A percentile compares a stretch with the other conserved stretches of the same genome.
Evolutionary conservation across 2,797 vertebrate genomes (phyloP).

Genomic region (Gadopsis marmoratus): DNA sequence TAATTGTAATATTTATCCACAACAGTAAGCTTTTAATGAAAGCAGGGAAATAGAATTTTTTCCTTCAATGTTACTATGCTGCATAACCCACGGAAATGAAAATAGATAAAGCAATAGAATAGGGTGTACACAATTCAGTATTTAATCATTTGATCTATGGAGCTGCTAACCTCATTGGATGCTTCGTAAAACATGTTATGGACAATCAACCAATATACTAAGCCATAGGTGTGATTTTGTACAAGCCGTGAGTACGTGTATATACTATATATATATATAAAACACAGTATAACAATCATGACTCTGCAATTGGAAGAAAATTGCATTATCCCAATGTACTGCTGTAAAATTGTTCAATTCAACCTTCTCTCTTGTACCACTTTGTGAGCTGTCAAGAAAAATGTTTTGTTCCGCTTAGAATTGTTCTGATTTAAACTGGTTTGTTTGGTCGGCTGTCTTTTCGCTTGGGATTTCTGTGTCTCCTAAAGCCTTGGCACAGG

Average conservation of each 20-base stretch:
- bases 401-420: conserved; percentile 25
- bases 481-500: conserved; percentile 12
- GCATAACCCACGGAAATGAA: background rate
- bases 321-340: background rate
- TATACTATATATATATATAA: no score
- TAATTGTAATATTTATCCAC: background rate
- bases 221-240: background rate
- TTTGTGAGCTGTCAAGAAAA: conserved; percentile 17
- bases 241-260: background rate
- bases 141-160: background rate
- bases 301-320: background rate
- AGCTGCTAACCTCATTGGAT: background rate
- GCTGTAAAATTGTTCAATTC: background rate
- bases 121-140: background rate
- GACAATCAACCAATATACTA: background rate
- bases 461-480: background rate
- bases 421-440: conserved; percentile 20
- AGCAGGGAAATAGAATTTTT: background rate
- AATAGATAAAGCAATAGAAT: background rate
- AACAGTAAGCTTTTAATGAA: background rate
- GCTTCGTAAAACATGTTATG: background rate
- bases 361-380: background rate
- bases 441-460: conserved; percentile 19
- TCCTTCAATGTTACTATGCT: background rate
- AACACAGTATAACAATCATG: background rate